These are phyloP conservation scores for Thecophora atra DNA, from an alignment of 2,888 invertebrate genomes.

Conservation along the genomic window DNA sequence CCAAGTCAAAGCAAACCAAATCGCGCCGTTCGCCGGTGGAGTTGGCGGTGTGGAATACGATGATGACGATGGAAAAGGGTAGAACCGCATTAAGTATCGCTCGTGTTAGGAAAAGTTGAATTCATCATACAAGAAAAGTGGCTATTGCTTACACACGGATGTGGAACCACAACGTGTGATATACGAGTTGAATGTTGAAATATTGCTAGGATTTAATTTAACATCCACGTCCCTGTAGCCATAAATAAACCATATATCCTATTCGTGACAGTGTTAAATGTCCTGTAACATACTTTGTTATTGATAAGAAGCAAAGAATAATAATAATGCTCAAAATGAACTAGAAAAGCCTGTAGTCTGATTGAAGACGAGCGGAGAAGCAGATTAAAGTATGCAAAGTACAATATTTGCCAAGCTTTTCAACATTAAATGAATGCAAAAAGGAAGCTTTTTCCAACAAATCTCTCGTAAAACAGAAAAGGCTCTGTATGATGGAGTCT, in stretches of 20 bases:
- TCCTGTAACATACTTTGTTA: neutral
- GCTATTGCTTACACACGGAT: neutral
- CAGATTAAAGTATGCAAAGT: too few species aligned
- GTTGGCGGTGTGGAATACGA: neutral
- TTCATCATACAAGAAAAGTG: neutral
- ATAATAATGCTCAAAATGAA: constrained; percentile 2
- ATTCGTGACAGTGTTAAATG: constrained; percentile 1
- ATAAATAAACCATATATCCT: neutral
- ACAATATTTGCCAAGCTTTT: too few species aligned
- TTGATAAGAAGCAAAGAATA: neutral
- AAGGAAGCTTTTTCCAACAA: too few species aligned
- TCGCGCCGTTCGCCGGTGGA: too few species aligned
- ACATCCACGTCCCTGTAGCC: neutral
- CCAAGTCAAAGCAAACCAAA: too few species aligned
- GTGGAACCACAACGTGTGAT: neutral
- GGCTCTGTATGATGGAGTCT: too few species aligned
- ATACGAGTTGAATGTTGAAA: constrained; percentile 18
- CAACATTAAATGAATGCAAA: too few species aligned
- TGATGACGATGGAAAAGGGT: neutral
- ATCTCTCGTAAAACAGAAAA: too few species aligned
- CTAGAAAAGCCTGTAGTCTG: neutral
- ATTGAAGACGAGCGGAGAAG: too few species aligned
- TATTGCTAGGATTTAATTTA: constrained; percentile 16
- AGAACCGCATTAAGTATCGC: neutral
- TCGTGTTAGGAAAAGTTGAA: neutral